phyloP scores from a whole-genome alignment of 2,797 vertebrate species.

The Spatula versicolor region DNA sequence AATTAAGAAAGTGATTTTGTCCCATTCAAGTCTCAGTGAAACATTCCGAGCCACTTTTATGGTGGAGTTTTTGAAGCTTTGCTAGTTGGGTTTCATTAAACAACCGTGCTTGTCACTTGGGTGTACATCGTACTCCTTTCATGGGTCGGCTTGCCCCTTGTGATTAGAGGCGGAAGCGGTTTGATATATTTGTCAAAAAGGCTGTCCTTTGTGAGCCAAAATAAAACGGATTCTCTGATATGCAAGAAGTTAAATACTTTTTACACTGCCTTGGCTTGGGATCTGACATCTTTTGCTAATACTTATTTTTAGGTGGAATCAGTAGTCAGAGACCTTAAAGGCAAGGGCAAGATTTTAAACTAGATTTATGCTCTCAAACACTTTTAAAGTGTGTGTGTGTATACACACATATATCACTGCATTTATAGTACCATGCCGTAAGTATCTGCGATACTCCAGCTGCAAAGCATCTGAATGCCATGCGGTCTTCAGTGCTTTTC shows the following conservation, averaged over 20 bases:
- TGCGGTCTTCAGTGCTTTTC: slow-evolving; percentile 2
- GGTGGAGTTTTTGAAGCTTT: slow-evolving; percentile 37
- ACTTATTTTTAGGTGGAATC: slow-evolving; percentile 26
- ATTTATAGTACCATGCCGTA: background rate
- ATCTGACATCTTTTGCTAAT: slow-evolving; percentile 29
- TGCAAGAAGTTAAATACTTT: slow-evolving; percentile 42
- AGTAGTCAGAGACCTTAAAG: slow-evolving; percentile 42
- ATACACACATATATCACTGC: slow-evolving; percentile 16
- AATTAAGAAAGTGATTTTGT: slow-evolving; percentile 7
- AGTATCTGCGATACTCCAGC: slow-evolving; percentile 25
- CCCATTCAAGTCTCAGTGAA: slow-evolving; percentile 13
- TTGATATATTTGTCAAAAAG: slow-evolving; percentile 54
- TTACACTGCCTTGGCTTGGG: background rate
- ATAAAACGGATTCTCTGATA: background rate
- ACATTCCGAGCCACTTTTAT: slow-evolving; percentile 4
- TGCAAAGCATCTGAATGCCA: slow-evolving; percentile 33
- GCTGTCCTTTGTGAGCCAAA: slow-evolving; percentile 46
- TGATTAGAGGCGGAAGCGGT: slow-evolving; percentile 36
- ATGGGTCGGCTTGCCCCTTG: slow-evolving; percentile 29
- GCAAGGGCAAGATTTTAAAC: slow-evolving; percentile 22
- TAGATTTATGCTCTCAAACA: slow-evolving; percentile 36
- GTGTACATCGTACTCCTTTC: background rate
- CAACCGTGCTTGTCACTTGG: background rate
- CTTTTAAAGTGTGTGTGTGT: slow-evolving; percentile 6
- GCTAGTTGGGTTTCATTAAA: slow-evolving; percentile 43